phyloP scores from a whole-genome alignment of 2,888 invertebrate genomes.

The Ethmia dodecea region DNA sequence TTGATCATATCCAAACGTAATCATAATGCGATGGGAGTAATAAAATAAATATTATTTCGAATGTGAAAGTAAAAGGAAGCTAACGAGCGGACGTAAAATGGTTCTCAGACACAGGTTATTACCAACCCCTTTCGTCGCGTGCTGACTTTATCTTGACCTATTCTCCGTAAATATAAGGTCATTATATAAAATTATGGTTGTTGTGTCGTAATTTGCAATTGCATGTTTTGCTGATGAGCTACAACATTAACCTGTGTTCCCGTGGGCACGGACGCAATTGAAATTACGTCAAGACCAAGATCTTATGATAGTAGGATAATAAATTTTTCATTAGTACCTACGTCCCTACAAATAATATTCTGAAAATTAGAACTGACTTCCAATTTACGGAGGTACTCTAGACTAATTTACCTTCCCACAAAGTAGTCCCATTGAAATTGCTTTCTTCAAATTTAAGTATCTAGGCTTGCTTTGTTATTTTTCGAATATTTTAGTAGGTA shows the following conservation, averaged over 20 bases:
- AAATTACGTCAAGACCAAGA: slow-evolving; percentile 18
- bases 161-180: slow-evolving; percentile 39
- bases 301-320: slow-evolving; percentile 4
- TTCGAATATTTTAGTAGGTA: too few relatives aligned
- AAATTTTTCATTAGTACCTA: too few relatives aligned
- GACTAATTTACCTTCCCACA: too few relatives aligned
- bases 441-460: too few relatives aligned
- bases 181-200: slow-evolving; percentile 57
- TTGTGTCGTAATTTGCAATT: slow-evolving; percentile 55
- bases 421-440: too few relatives aligned
- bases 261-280: slow-evolving; percentile 12
- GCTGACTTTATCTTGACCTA: slow-evolving; percentile 37
- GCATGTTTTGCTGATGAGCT: slow-evolving; percentile 45
- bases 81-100: slow-evolving; percentile 24
- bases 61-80: slow-evolving; percentile 24
- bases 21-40: slow-evolving; percentile 11
- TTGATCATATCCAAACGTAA: slow-evolving; percentile 10
- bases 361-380: too few relatives aligned
- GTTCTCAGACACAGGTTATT: slow-evolving; percentile 34
- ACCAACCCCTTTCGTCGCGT: slow-evolving; percentile 36
- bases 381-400: too few relatives aligned
- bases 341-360: too few relatives aligned
- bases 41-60: slow-evolving; percentile 15
- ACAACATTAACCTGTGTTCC: slow-evolving; percentile 34
- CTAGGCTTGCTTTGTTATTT: too few relatives aligned